These are phyloP conservation scores for Spodoptera exigua DNA, from an alignment of 2,888 invertebrate genomes.

Conservation along the genomic window DNA sequence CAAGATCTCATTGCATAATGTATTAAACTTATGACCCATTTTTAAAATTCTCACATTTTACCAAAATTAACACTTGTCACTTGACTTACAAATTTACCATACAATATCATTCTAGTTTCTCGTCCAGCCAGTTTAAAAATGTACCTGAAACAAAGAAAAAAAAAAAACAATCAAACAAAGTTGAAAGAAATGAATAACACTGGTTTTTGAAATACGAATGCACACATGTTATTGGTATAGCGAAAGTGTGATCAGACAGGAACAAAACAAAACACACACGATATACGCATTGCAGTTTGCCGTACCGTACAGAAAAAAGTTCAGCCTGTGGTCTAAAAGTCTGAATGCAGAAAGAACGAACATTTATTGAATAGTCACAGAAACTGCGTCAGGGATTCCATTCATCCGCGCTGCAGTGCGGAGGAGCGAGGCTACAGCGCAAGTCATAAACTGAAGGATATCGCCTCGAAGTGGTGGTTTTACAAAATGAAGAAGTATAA, in stretches of 20 bases:
- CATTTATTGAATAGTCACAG: conserved; percentile 63
- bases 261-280: conserved; percentile 7
- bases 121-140: not conserved
- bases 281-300: conserved; percentile 32
- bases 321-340: conserved; percentile 24
- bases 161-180: not conserved
- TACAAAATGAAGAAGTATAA: conserved; percentile 33
- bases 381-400: conserved; percentile 47
- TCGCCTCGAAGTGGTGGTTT: conserved; percentile 30
- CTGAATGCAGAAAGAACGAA: conserved; percentile 45
- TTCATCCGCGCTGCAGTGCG: conserved; percentile 41
- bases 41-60: conserved; percentile 1
- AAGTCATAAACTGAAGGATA: conserved; percentile 42
- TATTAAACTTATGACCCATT: not conserved
- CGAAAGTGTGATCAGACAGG: not conserved
- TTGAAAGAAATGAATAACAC: no score
- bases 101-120: no score
- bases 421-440: conserved; percentile 6
- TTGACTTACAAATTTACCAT: no score
- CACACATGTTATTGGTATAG: not conserved
- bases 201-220: not conserved
- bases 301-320: conserved; percentile 10
- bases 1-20: conserved; percentile 19
- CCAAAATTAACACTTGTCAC: no score
- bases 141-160: conserved; percentile 47